Conservation (phyloP, 2,888 invertebrate species). For the Leucophenga maculata region DNA sequence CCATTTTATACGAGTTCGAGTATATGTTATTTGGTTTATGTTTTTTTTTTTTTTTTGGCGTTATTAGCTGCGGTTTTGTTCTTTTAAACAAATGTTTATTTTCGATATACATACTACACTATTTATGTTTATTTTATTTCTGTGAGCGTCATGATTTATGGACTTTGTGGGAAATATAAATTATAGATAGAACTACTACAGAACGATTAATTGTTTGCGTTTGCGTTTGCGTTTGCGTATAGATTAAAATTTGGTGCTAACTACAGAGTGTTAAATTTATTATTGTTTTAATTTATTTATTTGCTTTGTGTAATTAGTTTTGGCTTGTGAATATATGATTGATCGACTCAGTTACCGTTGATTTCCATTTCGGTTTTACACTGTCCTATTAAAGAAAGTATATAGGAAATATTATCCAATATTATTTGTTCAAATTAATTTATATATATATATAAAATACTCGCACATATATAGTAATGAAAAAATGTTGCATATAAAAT, state of each 20-base stretch:
- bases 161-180: too few relatives aligned
- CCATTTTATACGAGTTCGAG: too few relatives aligned
- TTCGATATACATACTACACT: not conserved
- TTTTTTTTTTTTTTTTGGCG: not conserved
- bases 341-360: constrained; percentile 67
- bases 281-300: constrained; percentile 6
- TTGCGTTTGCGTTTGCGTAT: too few relatives aligned
- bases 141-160: too few relatives aligned
- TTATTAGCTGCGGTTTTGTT: not conserved
- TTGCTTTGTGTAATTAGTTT: constrained; percentile 33
- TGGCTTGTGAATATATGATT: constrained; percentile 12
- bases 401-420: constrained; percentile 14
- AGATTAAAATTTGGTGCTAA: constrained; percentile 12
- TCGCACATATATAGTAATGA: not conserved
- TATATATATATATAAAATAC: too few relatives aligned
- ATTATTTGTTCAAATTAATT: constrained; percentile 13
- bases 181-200: too few relatives aligned
- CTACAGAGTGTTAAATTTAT: constrained; percentile 15
- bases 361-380: constrained; percentile 71
- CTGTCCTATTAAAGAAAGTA: constrained; percentile 69
- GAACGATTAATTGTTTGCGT: too few relatives aligned
- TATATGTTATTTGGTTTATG: too few relatives aligned
- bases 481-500: too few relatives aligned
- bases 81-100: not conserved
- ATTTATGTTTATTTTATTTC: not conserved